phyloP scores from a whole-genome alignment of 2,113 vertebrate species.

The Malurus melanocephalus region DNA sequence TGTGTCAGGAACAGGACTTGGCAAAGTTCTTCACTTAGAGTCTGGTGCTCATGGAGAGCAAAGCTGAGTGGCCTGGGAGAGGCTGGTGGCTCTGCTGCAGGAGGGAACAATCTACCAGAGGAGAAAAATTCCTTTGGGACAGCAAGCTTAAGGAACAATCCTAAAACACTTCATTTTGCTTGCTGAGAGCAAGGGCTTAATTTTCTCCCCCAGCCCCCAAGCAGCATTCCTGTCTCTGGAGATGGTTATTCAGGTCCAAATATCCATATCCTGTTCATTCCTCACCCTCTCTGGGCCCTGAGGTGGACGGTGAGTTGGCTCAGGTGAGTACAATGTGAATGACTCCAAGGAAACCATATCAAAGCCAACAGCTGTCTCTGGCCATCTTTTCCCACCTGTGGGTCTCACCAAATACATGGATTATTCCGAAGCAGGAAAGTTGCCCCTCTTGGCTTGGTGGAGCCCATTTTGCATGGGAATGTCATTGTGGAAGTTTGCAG shows the following conservation, averaged over 20 bases:
- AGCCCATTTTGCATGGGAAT: not conserved
- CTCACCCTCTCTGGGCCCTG: not conserved
- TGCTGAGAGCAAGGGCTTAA: not conserved
- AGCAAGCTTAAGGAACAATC: not conserved
- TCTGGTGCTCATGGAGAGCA: not conserved
- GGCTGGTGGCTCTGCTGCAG: not conserved
- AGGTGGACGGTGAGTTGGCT: not conserved
- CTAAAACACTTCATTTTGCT: not conserved
- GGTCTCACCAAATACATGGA: not conserved
- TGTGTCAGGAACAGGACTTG: not conserved
- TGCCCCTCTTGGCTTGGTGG: not conserved
- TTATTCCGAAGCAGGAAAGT: not conserved
- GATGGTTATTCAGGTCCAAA: not conserved
- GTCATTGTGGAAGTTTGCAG: not conserved
- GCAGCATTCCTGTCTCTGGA: not conserved
- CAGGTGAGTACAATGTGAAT: not conserved
- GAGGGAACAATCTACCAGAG: not conserved
- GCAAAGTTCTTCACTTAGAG: not conserved
- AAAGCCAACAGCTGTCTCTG: not conserved
- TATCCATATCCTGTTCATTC: accelerated
- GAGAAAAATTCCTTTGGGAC: not conserved
- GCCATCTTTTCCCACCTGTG: not conserved
- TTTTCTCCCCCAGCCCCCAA: not conserved
- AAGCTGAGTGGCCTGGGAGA: not conserved
- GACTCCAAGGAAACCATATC: not conserved